phyloP scores from a whole-genome alignment of 2,888 invertebrate species.

The Antheraea assamensis region DNA sequence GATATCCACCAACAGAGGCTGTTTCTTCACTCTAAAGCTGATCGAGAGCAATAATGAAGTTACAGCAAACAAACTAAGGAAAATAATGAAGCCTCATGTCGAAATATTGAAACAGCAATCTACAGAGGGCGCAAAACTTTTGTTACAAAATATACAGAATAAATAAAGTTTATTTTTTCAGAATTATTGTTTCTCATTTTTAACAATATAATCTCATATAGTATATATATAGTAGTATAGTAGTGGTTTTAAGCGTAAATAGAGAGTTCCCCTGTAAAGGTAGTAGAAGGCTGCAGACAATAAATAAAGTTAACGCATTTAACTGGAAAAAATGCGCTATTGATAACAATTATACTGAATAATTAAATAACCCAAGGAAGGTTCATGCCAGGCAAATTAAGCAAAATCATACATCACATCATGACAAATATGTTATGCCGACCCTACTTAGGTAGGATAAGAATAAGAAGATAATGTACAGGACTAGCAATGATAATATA shows the following conservation, averaged over 20 bases:
- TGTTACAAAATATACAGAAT: conserved; percentile 78
- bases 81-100: conserved; percentile 70
- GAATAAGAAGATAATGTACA: too few species aligned
- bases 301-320: not conserved
- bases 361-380: too few species aligned
- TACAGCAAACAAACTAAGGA: conserved; percentile 69
- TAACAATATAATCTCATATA: conserved; percentile 26
- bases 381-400: too few species aligned
- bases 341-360: too few species aligned
- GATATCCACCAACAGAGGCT: conserved; percentile 88
- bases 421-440: too few species aligned
- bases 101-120: conserved; percentile 77
- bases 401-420: too few species aligned
- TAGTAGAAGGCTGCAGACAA: not conserved
- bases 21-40: conserved; percentile 86
- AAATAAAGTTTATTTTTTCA: conserved; percentile 48
- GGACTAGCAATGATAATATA: too few species aligned
- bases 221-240: not conserved
- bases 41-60: conserved; percentile 83
- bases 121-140: conserved; percentile 84
- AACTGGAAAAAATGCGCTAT: too few species aligned
- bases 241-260: too few species aligned
- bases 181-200: conserved; percentile 26
- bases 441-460: too few species aligned
- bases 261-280: too few species aligned